Conservation (phyloP, 1,140 invertebrate genomes). For the Lepidotrigona ventralis region DNA sequence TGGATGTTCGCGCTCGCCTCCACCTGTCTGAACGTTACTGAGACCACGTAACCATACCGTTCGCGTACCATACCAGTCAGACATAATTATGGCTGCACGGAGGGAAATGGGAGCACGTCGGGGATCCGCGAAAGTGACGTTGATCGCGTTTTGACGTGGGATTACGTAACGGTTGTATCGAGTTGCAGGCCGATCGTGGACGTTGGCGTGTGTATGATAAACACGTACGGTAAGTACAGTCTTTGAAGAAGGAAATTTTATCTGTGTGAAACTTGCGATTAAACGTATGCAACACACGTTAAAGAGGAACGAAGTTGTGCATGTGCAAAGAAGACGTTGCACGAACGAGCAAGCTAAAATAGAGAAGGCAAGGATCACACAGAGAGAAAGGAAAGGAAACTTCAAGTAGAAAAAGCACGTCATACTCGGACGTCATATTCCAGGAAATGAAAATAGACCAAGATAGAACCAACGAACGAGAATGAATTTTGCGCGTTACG, state of each 20-base stretch:
- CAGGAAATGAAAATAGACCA: not conserved
- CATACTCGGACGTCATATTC: not conserved
- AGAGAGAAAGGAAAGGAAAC: not conserved
- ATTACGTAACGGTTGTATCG: not conserved
- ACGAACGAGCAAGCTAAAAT: not conserved
- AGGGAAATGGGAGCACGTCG: not conserved
- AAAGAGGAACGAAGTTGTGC: not conserved
- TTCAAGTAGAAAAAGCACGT: not conserved
- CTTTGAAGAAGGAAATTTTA: not conserved
- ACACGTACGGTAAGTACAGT: too few species aligned
- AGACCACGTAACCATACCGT: slow-evolving; percentile 16
- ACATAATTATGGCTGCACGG: slow-evolving; percentile 19
- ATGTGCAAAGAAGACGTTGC: not conserved
- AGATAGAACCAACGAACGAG: not conserved
- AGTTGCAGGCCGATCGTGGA: not conserved
- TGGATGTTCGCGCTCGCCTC: slow-evolving; percentile 38
- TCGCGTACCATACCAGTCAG: not conserved
- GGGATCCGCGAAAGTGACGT: not conserved
- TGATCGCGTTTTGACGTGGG: not conserved
- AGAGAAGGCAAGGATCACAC: not conserved
- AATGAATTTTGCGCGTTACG: not conserved
- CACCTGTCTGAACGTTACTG: slow-evolving; percentile 23
- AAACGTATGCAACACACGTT: not conserved
- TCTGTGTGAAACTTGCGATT: not conserved
- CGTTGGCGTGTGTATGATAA: too few species aligned